These are phyloP conservation scores for Teleogryllus oceanicus DNA, from an alignment of 2,888 invertebrate genomes.

Conservation along the genomic window DNA sequence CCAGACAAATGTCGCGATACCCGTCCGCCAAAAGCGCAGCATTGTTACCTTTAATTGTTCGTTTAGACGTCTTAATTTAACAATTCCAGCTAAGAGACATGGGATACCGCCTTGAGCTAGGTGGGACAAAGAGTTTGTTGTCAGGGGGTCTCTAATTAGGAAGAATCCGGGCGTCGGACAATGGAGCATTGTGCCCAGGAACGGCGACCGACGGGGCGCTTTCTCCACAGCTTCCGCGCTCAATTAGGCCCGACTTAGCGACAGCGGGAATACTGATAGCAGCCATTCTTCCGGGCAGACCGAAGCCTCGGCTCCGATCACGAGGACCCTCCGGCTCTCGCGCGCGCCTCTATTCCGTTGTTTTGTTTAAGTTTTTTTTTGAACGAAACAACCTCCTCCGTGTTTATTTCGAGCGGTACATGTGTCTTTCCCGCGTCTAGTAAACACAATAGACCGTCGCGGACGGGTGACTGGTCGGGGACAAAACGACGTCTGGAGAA, in stretches of 20 bases:
- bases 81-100: neutral
- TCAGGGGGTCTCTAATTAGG: neutral
- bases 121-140: constrained; percentile 18
- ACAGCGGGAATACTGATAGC: constrained; percentile 18
- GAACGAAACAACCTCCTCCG: too few species aligned
- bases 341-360: too few species aligned
- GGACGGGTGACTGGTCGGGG: too few species aligned
- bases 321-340: too few species aligned
- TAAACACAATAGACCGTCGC: too few species aligned
- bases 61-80: neutral
- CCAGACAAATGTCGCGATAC: too few species aligned
- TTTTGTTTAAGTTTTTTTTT: too few species aligned
- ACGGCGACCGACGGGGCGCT: neutral
- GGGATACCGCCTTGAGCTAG: neutral
- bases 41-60: neutral
- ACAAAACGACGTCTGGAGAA: too few species aligned
- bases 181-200: neutral
- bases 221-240: constrained; percentile 5
- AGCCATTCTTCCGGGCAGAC: neutral
- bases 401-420: too few species aligned
- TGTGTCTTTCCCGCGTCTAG: too few species aligned
- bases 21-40: too few species aligned
- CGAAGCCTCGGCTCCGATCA: too few species aligned
- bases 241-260: constrained; percentile 8
- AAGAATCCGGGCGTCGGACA: neutral